Conservation (phyloP, 2,888 invertebrate species). For the Thumatha senex region DNA sequence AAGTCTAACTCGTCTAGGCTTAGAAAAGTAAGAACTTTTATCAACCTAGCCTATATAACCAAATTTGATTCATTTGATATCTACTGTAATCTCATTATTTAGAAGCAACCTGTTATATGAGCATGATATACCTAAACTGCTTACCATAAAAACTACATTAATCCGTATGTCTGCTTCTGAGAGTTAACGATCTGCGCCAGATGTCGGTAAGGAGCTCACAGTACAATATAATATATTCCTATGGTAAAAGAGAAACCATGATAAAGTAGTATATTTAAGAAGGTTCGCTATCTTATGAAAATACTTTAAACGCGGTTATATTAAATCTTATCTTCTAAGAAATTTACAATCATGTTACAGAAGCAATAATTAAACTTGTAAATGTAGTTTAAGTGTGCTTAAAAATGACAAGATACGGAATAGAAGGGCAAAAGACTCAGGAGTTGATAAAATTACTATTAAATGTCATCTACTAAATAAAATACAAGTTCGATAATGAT, state of each 20-base stretch:
- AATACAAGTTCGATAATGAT: too few species aligned
- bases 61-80: not conserved
- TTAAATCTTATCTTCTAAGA: not conserved
- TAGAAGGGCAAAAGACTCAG: too few species aligned
- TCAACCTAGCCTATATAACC: not conserved
- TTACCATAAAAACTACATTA: conserved; percentile 9
- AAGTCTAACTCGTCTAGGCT: too few species aligned
- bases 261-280: conserved; percentile 6
- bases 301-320: not conserved
- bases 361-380: too few species aligned
- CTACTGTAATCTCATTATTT: not conserved
- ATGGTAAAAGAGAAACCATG: not conserved
- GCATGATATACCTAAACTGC: not conserved
- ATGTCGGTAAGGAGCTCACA: conserved; percentile 13
- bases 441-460: too few species aligned
- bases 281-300: not conserved
- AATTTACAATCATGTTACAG: too few species aligned
- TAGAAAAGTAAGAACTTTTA: too few species aligned
- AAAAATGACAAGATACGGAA: too few species aligned
- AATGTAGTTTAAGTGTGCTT: not conserved
- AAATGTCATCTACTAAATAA: too few species aligned
- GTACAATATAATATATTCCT: conserved; percentile 20
- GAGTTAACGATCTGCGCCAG: conserved; percentile 15
- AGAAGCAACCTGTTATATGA: conserved; percentile 8
- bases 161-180: conserved; percentile 4